These are phyloP conservation scores for Idris sp. DNA, from an alignment of 1,140 invertebrate species.

Conservation along the genomic window DNA sequence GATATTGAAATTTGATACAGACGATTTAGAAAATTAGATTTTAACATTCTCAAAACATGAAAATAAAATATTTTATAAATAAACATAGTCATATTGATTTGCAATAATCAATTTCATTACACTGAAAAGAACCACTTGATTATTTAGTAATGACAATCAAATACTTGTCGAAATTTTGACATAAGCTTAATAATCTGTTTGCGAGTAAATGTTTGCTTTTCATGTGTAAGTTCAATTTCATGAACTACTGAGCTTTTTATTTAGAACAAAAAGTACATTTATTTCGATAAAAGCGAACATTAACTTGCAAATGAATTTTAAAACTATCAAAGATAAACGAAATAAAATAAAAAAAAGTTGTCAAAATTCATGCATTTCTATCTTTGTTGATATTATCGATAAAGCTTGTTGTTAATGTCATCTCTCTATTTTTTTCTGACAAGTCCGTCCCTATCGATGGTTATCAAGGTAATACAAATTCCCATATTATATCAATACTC, in stretches of 20 bases:
- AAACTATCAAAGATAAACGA: constrained; percentile 25
- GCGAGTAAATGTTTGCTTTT: constrained; percentile 66
- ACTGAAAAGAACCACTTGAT: constrained; percentile 31
- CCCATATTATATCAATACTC: constrained; percentile 78
- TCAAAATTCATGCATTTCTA: constrained; percentile 70
- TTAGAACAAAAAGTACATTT: too few species aligned
- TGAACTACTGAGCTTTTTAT: too few species aligned
- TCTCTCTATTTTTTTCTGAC: constrained; percentile 79
- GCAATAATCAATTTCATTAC: constrained; percentile 7
- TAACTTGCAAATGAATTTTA: constrained; percentile 52
- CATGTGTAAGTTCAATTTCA: too few species aligned
- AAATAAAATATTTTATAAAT: too few species aligned
- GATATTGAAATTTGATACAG: too few species aligned
- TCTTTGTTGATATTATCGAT: constrained; percentile 76
- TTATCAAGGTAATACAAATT: constrained; percentile 78
- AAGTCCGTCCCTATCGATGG: constrained; percentile 79
- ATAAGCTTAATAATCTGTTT: too few species aligned
- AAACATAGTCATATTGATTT: too few species aligned
- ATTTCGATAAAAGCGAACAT: constrained; percentile 68
- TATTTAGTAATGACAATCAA: constrained; percentile 10
- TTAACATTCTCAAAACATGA: too few species aligned
- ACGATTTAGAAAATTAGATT: too few species aligned
- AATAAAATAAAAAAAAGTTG: constrained; percentile 35
- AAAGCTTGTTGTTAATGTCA: constrained; percentile 79
- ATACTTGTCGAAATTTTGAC: constrained; percentile 38